A percentile compares a stretch with the other conserved stretches of the same genome.
Conservation (phyloP, 2,888 invertebrate genomes). For the Patella caerulea region DNA sequence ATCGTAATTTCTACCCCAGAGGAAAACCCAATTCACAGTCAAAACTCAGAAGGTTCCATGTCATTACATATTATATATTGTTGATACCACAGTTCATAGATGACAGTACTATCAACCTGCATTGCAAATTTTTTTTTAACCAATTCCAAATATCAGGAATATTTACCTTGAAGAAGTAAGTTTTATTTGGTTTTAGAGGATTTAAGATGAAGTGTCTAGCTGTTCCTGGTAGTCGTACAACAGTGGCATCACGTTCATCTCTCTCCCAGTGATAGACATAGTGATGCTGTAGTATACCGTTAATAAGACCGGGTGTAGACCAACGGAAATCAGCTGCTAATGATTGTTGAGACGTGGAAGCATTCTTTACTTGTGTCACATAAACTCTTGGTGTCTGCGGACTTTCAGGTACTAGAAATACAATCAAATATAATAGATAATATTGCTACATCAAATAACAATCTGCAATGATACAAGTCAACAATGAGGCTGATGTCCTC, state of each 20-base stretch:
- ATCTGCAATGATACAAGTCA: no score
- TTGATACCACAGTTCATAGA: no score
- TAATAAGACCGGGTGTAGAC: conserved; percentile 82
- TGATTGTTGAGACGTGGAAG: conserved; percentile 49
- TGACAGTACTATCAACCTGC: no score
- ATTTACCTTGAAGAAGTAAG: conserved; percentile 58
- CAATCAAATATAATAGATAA: conserved; percentile 15
- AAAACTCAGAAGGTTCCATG: no score
- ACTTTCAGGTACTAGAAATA: conserved; percentile 78
- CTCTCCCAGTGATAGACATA: conserved; percentile 72
- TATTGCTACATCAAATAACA: not conserved
- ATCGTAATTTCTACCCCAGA: no score
- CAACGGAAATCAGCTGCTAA: conserved; percentile 82
- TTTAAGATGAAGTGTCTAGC: conserved; percentile 56
- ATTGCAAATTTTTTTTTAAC: not conserved
- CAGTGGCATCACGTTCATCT: conserved; percentile 26
- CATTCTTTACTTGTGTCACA: conserved; percentile 74
- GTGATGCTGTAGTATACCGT: conserved; percentile 84
- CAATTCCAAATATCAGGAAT: conserved; percentile 8
- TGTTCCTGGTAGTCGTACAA: conserved; percentile 38
- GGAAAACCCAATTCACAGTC: no score
- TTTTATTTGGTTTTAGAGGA: conserved; percentile 47
- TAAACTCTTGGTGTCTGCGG: conserved; percentile 84
- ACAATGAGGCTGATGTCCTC: no score
- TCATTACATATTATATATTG: no score